Base-by-base conservation (phyloP, 2,797 vertebrate species). In the Emydoidea blandingii region DNA sequence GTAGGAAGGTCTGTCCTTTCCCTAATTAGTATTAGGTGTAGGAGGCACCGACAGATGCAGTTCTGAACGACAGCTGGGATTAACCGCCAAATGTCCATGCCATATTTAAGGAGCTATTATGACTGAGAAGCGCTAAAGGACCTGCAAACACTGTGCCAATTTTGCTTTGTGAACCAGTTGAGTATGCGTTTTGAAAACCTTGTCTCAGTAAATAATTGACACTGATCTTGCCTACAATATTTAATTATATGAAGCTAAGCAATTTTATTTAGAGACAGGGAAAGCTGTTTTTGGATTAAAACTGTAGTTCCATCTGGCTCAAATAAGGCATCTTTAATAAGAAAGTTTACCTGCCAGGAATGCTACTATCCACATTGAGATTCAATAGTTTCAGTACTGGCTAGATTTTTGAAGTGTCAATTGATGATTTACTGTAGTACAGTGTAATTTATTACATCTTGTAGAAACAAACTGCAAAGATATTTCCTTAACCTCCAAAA, bases 261-360 rank as follows among this genome's bases (percentile, higher is more conserved):
- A 92, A 94, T 83, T 94, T 84, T 88, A 88, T 91, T 53, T 5
- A 41, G 12, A 21, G 79, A 89, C 37, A 79, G 41, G 8, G 34
- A 90, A 91, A 93, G 8, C 37, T 76, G 53, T 8, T 23, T 90
- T 89, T 91, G 3, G 82, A 89, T 88, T 85, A 93, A n/a, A 93
- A 81, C 81, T n/a, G 5, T 6, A 78, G 57, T 31, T 86, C 19
- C 54, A 2, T 44, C 79, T 89, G 62, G 83, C 29, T 23, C 27
- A 3, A 78, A 21, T 31, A 81, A 76, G 10, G 74, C 11, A 62
- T 21, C 53, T 80, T 87, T 10, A 87, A 74, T 37, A 87, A 68
- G 62, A 16, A 76, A 11, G 68, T 87, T 19, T 94, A 6, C 23
- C 18, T 57, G 15, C 9, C 78, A 76, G 56, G 76, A 80, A n/a